A percentile compares a stretch with the other conserved stretches of the same genome.
Conservation (phyloP, 2,888 invertebrate genomes). For the Eilema griseolum region DNA sequence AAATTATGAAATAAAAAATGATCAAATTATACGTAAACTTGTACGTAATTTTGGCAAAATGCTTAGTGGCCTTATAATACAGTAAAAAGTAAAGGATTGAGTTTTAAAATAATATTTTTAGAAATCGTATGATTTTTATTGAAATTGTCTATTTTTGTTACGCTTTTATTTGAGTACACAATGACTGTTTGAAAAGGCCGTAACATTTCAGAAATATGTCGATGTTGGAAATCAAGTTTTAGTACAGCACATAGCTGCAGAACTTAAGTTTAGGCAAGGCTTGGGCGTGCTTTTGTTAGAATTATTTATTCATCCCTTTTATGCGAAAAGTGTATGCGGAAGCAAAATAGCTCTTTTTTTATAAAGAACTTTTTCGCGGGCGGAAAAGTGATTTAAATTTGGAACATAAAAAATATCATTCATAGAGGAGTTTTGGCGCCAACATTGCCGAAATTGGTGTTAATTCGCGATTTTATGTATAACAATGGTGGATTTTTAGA, state of each 20-base stretch:
- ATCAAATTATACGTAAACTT: slow-evolving; percentile 60
- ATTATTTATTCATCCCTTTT: too few species aligned
- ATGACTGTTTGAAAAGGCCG: slow-evolving; percentile 58
- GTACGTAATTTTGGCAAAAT: slow-evolving; percentile 82
- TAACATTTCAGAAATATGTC: slow-evolving; percentile 32
- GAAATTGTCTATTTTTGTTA: slow-evolving; percentile 84
- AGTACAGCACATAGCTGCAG: not conserved
- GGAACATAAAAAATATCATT: too few species aligned
- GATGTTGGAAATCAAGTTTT: slow-evolving; percentile 31
- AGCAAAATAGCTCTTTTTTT: too few species aligned
- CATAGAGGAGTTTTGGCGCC: too few species aligned
- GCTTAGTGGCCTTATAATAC: slow-evolving; percentile 77
- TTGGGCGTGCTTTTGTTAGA: not conserved
- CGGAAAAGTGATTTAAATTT: too few species aligned
- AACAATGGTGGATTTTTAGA: too few species aligned
- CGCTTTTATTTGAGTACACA: slow-evolving; percentile 73
- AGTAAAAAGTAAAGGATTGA: slow-evolving; percentile 62
- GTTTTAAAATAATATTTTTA: slow-evolving; percentile 73
- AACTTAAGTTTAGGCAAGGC: not conserved
- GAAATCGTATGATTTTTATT: slow-evolving; percentile 72
- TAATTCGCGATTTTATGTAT: too few species aligned
- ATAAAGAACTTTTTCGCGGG: too few species aligned
- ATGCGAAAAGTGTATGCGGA: too few species aligned
- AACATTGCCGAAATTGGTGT: too few species aligned
- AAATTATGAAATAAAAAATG: slow-evolving; percentile 51